Base-by-base conservation (phyloP, 92 coral and sea anemone genomes). In the Ricordea florida region DNA sequence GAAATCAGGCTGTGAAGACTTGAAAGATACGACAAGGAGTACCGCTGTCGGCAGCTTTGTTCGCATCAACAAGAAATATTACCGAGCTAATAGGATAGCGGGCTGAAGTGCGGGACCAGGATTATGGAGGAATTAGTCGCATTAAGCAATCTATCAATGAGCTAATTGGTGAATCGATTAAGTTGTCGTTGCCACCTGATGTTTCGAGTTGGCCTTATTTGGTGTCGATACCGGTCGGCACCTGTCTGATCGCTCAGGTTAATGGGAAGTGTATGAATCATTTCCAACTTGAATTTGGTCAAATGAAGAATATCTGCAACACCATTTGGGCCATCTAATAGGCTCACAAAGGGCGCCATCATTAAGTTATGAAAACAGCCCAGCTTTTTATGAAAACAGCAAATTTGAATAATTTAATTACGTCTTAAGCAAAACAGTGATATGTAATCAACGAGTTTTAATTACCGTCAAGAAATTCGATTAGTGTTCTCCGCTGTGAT, bases 141-240 rank as follows among this genome's bases (percentile, higher is more conserved):
- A 91, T 87, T 91, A 87, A 84, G 51, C 75, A 75, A 87, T 88
- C 86, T 68, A 87, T 91, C 93, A 88, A 80, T 58, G 85, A 84
- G 81, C 82, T 91, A 91, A 91, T 91, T 91, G 97, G 85, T 61
- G 90, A 79, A 83, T 69, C 92, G 76, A 87, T 87, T 87, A 87
- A 70, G 67, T 72, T 31, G 31, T 57, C 48, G 34, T 51, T 65
- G 42, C 84, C 67, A 76, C 62, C 80, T 72, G 79, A 67, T 70
- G 33, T 18, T 45, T 14, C 69, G 11, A 57, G 59, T 20, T 31
- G 57, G 65, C 77, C 77, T 40, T 70, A 70, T 73, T 59, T 58
- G 69, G 80, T 25, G 15, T 26, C 10, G 35, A 23, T 44, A 73
- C 69, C 69, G 57, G 62, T 28, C 31, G 73, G 44, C 84, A 76